A percentile compares a stretch with the other conserved stretches of the same genome.
Conservation (phyloP, 2,888 invertebrate species). For the Epirrita christyi region DNA sequence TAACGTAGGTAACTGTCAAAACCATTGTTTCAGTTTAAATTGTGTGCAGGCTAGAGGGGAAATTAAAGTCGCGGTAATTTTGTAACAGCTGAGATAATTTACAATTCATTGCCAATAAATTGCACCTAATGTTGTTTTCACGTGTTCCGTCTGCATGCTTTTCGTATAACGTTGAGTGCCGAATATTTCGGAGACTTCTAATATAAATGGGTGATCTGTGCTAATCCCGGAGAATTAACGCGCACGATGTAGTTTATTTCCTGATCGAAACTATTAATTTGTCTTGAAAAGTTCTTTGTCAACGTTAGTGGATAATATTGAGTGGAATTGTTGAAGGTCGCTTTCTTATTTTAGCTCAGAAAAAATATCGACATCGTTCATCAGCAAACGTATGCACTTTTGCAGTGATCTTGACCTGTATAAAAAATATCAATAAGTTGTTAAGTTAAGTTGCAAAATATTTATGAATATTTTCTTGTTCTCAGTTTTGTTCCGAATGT, state of each 20-base stretch:
- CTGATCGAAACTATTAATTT: background rate
- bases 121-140: constrained; percentile 36
- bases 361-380: background rate
- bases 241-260: constrained; percentile 12
- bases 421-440: background rate
- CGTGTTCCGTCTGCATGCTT: constrained; percentile 36
- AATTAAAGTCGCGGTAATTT: constrained; percentile 31
- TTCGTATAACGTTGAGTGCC: constrained; percentile 29
- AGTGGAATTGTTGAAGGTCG: background rate
- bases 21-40: constrained; percentile 18
- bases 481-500: background rate
- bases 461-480: too few relatives aligned
- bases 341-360: background rate
- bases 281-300: constrained; percentile 19
- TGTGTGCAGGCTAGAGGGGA: constrained; percentile 18
- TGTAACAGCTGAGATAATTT: constrained; percentile 33
- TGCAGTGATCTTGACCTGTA: background rate
- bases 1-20: background rate
- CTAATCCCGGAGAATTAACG: constrained; percentile 19
- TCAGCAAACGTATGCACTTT: background rate
- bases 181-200: constrained; percentile 31
- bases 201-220: constrained; percentile 26
- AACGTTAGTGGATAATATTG: background rate
- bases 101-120: constrained; percentile 38
- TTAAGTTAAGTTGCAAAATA: background rate